Evolutionary conservation across 2,888 invertebrate genomes (phyloP).

Genomic region (Drosophila cognata): DNA sequence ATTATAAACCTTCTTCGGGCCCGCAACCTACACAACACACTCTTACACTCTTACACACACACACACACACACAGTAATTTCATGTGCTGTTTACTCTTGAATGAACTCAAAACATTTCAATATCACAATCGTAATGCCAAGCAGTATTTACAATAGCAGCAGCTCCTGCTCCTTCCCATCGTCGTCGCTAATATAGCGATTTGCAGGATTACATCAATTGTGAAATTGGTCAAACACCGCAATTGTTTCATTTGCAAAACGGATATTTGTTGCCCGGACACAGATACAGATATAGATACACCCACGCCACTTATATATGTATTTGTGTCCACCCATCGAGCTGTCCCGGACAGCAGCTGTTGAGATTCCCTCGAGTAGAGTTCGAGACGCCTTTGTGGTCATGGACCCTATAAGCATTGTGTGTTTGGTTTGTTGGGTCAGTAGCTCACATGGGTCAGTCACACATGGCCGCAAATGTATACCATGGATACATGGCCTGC

Average conservation of each 20-base stretch:
- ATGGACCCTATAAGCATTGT: constrained; percentile 31
- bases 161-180: constrained; percentile 13
- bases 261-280: constrained; percentile 79
- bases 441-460: constrained; percentile 40
- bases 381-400: constrained; percentile 41
- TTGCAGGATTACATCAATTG: constrained; percentile 82
- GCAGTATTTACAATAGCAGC: constrained; percentile 25
- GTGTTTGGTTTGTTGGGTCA: constrained; percentile 28
- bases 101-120: constrained; percentile 82
- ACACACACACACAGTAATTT: constrained; percentile 42
- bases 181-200: constrained; percentile 75
- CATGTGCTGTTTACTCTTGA: constrained; percentile 82
- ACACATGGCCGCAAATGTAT: constrained; percentile 44
- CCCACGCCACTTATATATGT: constrained; percentile 38
- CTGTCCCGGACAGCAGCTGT: constrained; percentile 62
- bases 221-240: constrained; percentile 83
- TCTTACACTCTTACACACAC: neutral
- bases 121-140: constrained; percentile 71
- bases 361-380: constrained; percentile 74
- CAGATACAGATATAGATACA: constrained; percentile 37
- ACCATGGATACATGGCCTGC: constrained; percentile 50
- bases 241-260: constrained; percentile 85
- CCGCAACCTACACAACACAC: constrained; percentile 67
- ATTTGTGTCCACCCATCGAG: constrained; percentile 5
- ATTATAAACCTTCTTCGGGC: constrained; percentile 75